Evolutionary conservation across 2,797 vertebrate genomes (phyloP).

Genomic region (Platyrinchus mystaceus): DNA sequence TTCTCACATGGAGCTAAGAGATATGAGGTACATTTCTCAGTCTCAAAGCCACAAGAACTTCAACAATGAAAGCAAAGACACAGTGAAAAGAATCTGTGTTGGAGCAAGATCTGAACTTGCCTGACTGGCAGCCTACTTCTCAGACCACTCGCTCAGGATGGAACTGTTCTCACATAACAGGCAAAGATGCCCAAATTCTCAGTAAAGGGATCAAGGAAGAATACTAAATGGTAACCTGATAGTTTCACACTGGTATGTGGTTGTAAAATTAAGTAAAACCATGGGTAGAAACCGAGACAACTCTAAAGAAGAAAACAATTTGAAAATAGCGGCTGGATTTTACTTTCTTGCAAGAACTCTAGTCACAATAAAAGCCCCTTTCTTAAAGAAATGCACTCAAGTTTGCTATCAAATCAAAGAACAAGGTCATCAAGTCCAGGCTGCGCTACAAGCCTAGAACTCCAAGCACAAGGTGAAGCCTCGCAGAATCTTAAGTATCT

Average conservation of each 20-base stretch:
- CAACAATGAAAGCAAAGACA: neutral
- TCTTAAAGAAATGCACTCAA: neutral
- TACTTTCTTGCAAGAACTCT: neutral
- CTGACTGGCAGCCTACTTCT: neutral
- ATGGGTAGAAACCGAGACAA: neutral
- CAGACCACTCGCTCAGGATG: rapidly evolving
- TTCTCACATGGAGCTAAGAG: neutral
- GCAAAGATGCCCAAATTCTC: neutral
- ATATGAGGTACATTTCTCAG: neutral
- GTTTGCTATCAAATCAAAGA: neutral
- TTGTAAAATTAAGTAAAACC: neutral
- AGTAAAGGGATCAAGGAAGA: neutral
- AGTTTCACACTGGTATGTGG: neutral
- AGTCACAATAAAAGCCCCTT: neutral
- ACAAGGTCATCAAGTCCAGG: neutral
- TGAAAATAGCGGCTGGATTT: neutral
- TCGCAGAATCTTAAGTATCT: neutral
- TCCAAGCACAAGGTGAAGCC: neutral
- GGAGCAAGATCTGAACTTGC: neutral
- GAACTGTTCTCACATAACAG: neutral
- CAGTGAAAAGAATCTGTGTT: neutral
- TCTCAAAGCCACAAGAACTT: neutral
- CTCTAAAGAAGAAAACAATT: neutral
- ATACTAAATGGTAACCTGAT: neutral
- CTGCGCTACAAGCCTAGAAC: neutral